Percentiles rank a stretch among this genome's conserved stretches.
phyloP scores from a whole-genome alignment of 2,888 invertebrate genomes.

The Trichopoda pennipes region DNA sequence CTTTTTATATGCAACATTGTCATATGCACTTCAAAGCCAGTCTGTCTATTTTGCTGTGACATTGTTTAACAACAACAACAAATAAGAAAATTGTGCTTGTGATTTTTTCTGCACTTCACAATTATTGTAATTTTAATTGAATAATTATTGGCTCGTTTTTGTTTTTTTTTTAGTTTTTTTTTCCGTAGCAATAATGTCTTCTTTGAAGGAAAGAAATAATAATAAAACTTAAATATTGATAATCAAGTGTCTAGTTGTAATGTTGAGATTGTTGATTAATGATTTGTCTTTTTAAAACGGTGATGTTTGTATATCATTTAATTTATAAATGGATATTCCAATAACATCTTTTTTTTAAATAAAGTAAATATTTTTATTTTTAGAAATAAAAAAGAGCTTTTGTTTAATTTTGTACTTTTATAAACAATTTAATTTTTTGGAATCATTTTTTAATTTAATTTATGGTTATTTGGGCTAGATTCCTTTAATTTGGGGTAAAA shows the following conservation, averaged over 20 bases:
- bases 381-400: too few species aligned
- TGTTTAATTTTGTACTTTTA: too few species aligned
- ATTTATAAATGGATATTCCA: too few species aligned
- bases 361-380: too few species aligned
- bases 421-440: too few species aligned
- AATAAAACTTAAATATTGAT: not conserved
- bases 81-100: slow-evolving; percentile 37
- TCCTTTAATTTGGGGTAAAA: too few species aligned
- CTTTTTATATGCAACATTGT: slow-evolving; percentile 35
- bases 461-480: too few species aligned
- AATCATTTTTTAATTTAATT: too few species aligned
- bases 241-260: slow-evolving; percentile 1
- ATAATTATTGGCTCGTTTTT: slow-evolving; percentile 41
- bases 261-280: too few species aligned
- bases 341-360: too few species aligned
- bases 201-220: not conserved
- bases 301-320: too few species aligned
- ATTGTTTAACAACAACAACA: slow-evolving; percentile 25
- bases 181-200: slow-evolving; percentile 3
- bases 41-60: not conserved
- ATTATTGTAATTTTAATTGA: slow-evolving; percentile 49
- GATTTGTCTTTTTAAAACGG: too few species aligned
- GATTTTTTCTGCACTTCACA: not conserved
- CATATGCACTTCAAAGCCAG: not conserved
- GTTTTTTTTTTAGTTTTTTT: not conserved